Percentiles rank a stretch among this genome's conserved stretches.
Conservation (phyloP, 2,113 vertebrate species). For the Psilopsiagon aurifrons region DNA sequence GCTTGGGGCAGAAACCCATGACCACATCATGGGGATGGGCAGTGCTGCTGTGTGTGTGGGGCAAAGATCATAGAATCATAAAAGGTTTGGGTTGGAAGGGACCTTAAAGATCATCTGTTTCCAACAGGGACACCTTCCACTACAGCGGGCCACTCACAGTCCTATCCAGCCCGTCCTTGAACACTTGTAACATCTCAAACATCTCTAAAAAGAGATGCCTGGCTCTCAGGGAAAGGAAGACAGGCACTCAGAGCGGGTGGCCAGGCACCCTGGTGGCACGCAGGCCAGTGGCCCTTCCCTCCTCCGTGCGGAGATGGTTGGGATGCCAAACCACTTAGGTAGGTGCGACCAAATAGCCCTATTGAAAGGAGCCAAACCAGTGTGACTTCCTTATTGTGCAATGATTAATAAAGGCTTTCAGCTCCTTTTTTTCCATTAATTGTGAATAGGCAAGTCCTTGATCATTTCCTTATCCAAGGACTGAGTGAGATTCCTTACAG, state of each 20-base stretch:
- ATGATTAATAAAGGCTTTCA: slow-evolving; percentile 55
- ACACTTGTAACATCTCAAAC: neutral
- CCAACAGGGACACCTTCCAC: neutral
- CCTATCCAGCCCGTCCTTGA: neutral
- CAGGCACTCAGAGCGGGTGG: neutral
- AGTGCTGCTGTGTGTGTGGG: neutral
- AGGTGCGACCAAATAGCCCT: slow-evolving; percentile 46
- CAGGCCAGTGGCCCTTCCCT: neutral
- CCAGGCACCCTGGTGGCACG: neutral
- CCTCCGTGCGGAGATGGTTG: neutral
- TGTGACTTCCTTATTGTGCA: slow-evolving; percentile 58
- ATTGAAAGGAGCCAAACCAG: slow-evolving; percentile 46
- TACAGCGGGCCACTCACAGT: neutral
- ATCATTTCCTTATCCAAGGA: slow-evolving; percentile 58
- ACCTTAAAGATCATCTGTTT: neutral
- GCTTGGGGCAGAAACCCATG: neutral
- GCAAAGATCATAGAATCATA: neutral
- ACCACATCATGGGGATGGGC: neutral
- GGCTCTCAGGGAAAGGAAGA: neutral
- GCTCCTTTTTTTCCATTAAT: slow-evolving; percentile 44
- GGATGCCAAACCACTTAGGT: slow-evolving; percentile 32
- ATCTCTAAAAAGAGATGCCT: neutral
- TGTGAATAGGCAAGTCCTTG: slow-evolving; percentile 55
- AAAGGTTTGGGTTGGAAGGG: neutral
- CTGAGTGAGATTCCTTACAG: slow-evolving; percentile 48